Evolutionary conservation across 2,888 invertebrate genomes (phyloP), one percentile per base, ranked within the genome.

Genomic region (Himalopsyche tibetana): DNA sequence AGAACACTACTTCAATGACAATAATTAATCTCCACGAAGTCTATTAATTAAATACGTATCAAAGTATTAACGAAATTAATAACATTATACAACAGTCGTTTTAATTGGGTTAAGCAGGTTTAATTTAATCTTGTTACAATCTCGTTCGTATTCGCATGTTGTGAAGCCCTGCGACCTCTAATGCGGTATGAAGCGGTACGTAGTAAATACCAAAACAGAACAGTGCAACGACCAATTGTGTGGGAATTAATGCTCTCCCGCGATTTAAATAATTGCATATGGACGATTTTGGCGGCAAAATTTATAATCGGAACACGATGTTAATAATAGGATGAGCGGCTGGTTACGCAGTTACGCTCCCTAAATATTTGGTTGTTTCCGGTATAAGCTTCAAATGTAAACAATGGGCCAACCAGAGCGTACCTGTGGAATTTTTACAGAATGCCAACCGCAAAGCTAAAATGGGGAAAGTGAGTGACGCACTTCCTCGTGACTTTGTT

Each of bases 131-230:
- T 12, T 51, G 15, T 12, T 15, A 51, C 51, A 51, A 51, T 51
- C 4, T 12, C 15, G 5, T 51, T 12, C 15, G 5, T 51, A 15
- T 51, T 15, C 15, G 15, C 51, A 51, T 15, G 74, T 74, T 74
- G 74, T 19, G 38, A 12, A 74, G 28, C 36, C 74, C 74, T 74
- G 74, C 15, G 74, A 36, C 28, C 15, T 74, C 36, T 36, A 74
- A 74, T 38, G 28, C 36, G 12, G 5, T 38, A 74, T 74, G 36
- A 74, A 36, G 38, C 74, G 36, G 19, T 74, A 74, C 12, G 74
- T 74, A 69, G 28, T 69, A 74, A 74, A 74, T 74, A 74, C 74
- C 36, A 74, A 74, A 74, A 74, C 15, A 74, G 74, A 74, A 74
- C 74, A 74, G 74, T 74, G 74, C 74, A 28, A 36, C 28, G 28